Evolutionary conservation across 2,888 invertebrate species (phyloP).

Genomic region (Spatulosminthurus flaviceps): DNA sequence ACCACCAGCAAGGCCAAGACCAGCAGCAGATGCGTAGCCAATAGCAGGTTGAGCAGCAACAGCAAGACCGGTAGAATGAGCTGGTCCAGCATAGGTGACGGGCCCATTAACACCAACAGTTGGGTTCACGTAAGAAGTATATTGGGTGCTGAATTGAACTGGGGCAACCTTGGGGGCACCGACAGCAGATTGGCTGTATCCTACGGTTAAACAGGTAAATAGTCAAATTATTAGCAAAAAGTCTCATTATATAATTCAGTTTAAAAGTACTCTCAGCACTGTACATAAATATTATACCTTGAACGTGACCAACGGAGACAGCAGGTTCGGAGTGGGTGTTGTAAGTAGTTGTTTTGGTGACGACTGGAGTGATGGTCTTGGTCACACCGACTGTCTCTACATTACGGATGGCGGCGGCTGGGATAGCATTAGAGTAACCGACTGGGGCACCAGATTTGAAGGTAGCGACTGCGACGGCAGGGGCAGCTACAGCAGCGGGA

Average conservation of each 20-base stretch:
- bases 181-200: slow-evolving; percentile 57
- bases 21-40: slow-evolving; percentile 38
- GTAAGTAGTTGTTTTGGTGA: slow-evolving; percentile 62
- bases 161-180: slow-evolving; percentile 60
- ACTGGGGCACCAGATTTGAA: slow-evolving; percentile 48
- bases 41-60: slow-evolving; percentile 38
- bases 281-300: slow-evolving; percentile 45
- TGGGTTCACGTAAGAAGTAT: slow-evolving; percentile 59
- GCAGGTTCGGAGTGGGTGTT: slow-evolving; percentile 62
- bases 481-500: slow-evolving; percentile 23
- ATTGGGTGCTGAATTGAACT: slow-evolving; percentile 55
- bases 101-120: slow-evolving; percentile 62
- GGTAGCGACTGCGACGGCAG: slow-evolving; percentile 45
- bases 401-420: slow-evolving; percentile 61
- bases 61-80: slow-evolving; percentile 29
- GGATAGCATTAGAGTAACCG: slow-evolving; percentile 56
- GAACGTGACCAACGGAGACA: slow-evolving; percentile 59
- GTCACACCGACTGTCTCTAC: slow-evolving; percentile 62
- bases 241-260: neutral
- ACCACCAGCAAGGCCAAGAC: slow-evolving; percentile 29
- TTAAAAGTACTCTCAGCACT: no score
- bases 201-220: neutral
- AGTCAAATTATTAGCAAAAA: neutral
- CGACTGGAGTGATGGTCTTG: slow-evolving; percentile 62
- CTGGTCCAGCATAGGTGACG: slow-evolving; percentile 52